Conservation (phyloP, 2,113 vertebrate genomes). For the Felis catus region DNA sequence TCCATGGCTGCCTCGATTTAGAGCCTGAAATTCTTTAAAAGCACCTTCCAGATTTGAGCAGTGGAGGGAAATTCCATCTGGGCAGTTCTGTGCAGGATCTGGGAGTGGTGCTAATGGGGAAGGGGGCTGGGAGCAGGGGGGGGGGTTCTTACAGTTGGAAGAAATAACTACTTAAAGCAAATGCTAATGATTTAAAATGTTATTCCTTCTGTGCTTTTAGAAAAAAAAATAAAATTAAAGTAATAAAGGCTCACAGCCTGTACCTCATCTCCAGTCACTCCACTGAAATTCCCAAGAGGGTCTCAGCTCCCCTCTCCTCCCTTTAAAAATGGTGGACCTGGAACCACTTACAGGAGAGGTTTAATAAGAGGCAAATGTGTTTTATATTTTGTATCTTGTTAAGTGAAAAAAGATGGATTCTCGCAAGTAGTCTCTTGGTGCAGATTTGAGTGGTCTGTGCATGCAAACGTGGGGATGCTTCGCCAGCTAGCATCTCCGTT, state of each 20-base stretch:
- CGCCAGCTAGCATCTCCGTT: slow-evolving; percentile 80
- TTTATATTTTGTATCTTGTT: slow-evolving; percentile 90
- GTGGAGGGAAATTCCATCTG: slow-evolving; percentile 53
- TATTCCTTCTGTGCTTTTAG: slow-evolving; percentile 88
- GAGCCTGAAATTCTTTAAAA: slow-evolving; percentile 65
- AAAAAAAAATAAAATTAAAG: slow-evolving; percentile 80
- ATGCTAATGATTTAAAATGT: slow-evolving; percentile 88
- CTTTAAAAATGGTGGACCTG: slow-evolving; percentile 88
- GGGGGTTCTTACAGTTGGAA: slow-evolving; percentile 66
- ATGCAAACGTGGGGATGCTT: slow-evolving; percentile 82
- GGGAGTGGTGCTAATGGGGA: slow-evolving; percentile 49
- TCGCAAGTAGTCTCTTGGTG: slow-evolving; percentile 87
- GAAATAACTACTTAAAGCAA: slow-evolving; percentile 85
- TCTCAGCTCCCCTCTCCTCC: slow-evolving; percentile 82
- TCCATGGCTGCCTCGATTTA: slow-evolving; percentile 30
- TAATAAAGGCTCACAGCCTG: slow-evolving; percentile 87
- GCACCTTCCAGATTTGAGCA: slow-evolving; percentile 63
- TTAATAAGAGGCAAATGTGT: slow-evolving; percentile 91
- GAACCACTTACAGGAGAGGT: slow-evolving; percentile 88
- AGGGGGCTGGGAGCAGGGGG: slow-evolving; percentile 71
- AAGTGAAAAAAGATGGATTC: slow-evolving; percentile 90
- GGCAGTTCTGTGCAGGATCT: slow-evolving; percentile 13
- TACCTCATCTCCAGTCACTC: slow-evolving; percentile 89
- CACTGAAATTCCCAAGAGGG: slow-evolving; percentile 81
- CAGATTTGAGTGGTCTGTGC: slow-evolving; percentile 85